Base-by-base conservation (phyloP, 2,888 invertebrate genomes). In the Hyppa rectilinea region DNA sequence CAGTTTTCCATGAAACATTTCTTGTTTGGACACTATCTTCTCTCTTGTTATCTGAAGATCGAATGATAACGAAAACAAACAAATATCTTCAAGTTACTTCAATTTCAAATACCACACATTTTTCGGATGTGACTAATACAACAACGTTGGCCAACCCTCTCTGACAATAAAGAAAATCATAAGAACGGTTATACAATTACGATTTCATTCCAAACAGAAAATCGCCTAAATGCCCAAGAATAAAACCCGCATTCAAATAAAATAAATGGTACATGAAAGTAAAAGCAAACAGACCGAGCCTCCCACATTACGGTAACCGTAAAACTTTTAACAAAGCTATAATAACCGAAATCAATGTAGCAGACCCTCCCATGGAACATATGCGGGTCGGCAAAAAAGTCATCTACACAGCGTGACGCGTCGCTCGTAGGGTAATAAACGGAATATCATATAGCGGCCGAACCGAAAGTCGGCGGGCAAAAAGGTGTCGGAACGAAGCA, bases 361-460 rank as follows among this genome's bases (percentile, higher is more conserved):
- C 88, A 86, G 85, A 87, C 89, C 90, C 90, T 89, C 89, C 81
- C 86, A 85, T 77, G 82, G 81, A 91, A 91, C 90, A 91, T 86
- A 94, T 94, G 94, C 93, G 93, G 93, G 93, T 64, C 87, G 79
- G 83, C 88, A 91, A 92, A 93, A 93, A 93, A 92, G 83, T 82
- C 76, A 73, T 81, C 84, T 81, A 87, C 85, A 85, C 86, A 80
- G 81, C 86, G 86, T 87, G 86, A 80, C 78, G 77, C 75, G 82
- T 55, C 85, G 67, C 52, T 80, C 82, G 75, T 73, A 80, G 82
- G 85, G 88, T 89, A 91, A 91, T 92, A 92, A 92, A 92, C 89
- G 87, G 86, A 90, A 92, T 90, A 92, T 92, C 88, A 91, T 92
- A 91, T 87, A 88, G 88, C 88, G 84, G 85, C 87, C 85, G 81